These are phyloP conservation scores for Liasis olivaceus DNA, from an alignment of 2,797 vertebrate genomes.

Conservation along the genomic window DNA sequence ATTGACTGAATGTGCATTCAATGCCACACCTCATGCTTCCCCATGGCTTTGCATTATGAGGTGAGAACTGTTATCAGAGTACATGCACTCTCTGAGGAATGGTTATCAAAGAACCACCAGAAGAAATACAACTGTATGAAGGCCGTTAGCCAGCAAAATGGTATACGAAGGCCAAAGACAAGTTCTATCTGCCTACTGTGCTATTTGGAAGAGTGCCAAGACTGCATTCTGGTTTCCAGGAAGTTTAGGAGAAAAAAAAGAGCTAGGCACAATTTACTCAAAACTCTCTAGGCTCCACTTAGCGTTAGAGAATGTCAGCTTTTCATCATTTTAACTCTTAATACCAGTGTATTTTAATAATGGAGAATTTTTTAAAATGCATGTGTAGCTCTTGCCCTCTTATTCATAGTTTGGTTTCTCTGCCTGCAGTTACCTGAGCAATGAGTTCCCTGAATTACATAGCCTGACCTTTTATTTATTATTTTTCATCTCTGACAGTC, in stretches of 20 bases:
- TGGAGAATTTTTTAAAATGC: neutral
- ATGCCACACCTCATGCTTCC: too few relatives aligned
- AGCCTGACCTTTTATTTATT: neutral
- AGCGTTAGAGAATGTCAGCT: neutral
- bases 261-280: neutral
- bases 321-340: neutral
- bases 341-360: neutral
- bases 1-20: neutral
- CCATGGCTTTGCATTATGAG: neutral
- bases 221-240: neutral
- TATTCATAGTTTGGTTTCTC: neutral
- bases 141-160: neutral
- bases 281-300: neutral
- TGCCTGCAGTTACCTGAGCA: neutral
- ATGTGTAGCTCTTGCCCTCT: too few relatives aligned
- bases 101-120: neutral
- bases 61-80: neutral
- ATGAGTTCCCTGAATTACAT: neutral
- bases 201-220: neutral
- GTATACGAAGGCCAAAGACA: neutral
- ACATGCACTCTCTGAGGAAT: neutral
- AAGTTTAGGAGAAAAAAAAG: neutral
- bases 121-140: neutral
- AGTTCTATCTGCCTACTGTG: neutral
- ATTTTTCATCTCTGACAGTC: neutral